phyloP scores from a whole-genome alignment of 2,888 invertebrate genomes.

The Laothoe populi region DNA sequence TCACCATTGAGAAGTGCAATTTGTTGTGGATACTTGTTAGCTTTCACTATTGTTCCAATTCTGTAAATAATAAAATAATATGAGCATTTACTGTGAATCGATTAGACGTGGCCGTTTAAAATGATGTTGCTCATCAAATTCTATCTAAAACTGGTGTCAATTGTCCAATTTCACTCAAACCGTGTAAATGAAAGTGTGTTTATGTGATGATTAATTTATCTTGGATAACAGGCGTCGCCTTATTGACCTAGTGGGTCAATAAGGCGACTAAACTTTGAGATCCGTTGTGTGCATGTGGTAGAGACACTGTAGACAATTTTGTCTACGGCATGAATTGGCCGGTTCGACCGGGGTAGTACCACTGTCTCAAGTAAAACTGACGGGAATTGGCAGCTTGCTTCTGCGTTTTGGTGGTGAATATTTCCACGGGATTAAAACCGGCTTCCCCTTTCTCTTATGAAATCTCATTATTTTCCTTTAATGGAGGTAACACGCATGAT shows the following conservation, averaged over 20 bases:
- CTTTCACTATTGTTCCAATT: conserved; percentile 24
- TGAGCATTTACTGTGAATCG: conserved; percentile 11
- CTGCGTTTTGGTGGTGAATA: no score
- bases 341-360: no score
- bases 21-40: conserved; percentile 9
- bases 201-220: conserved; percentile 14
- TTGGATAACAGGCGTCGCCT: background rate
- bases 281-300: no score
- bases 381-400: no score
- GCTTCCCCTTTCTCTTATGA: no score
- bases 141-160: background rate
- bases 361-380: no score
- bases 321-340: no score
- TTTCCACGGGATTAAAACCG: no score
- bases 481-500: no score
- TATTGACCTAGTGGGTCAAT: background rate
- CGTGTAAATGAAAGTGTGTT: conserved; percentile 6
- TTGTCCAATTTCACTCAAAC: background rate
- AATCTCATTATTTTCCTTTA: no score
- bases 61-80: conserved; percentile 20
- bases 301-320: no score
- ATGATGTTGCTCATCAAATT: conserved; percentile 6
- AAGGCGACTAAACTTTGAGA: no score
- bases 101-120: background rate
- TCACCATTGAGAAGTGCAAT: background rate